Percentiles rank a stretch among this genome's conserved stretches.
Conservation (phyloP, 2,888 invertebrate species). For the Drosophila infuscata region DNA sequence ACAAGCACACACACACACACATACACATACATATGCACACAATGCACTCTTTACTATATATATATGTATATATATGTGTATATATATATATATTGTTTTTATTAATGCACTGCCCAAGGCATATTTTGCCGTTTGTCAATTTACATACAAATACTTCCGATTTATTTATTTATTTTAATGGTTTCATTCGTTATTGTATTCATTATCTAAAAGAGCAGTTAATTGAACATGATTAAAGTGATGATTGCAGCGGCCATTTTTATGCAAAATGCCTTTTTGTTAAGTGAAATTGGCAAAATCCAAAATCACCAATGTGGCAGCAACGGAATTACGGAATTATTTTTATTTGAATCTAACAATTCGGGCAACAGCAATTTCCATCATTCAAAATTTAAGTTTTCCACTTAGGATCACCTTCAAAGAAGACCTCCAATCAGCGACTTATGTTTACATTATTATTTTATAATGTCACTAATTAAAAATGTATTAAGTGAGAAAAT, state of each 20-base stretch:
- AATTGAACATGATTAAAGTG: constrained; percentile 65
- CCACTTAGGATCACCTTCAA: not conserved
- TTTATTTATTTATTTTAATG: constrained; percentile 12
- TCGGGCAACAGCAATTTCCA: not conserved
- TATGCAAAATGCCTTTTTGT: constrained; percentile 32
- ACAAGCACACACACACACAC: not conserved
- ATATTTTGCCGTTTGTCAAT: constrained; percentile 38
- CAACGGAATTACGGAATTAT: not conserved
- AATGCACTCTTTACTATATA: constrained; percentile 6
- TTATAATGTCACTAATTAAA: not conserved
- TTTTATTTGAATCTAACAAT: not conserved
- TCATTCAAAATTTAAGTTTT: not conserved
- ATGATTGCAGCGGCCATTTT: constrained; percentile 31
- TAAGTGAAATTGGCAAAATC: constrained; percentile 20
- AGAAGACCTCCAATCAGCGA: not conserved
- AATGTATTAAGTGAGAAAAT: not conserved
- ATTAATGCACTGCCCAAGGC: constrained; percentile 65
- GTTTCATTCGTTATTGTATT: constrained; percentile 13
- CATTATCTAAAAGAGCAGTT: constrained; percentile 62
- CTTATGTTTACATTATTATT: not conserved
- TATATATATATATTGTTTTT: constrained; percentile 47
- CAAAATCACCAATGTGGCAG: not conserved
- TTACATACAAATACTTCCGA: constrained; percentile 25
- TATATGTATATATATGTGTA: constrained; percentile 20
- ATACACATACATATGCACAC: constrained; percentile 5